Conservation (phyloP, 2,797 vertebrate species). For the Staurois parvus region DNA sequence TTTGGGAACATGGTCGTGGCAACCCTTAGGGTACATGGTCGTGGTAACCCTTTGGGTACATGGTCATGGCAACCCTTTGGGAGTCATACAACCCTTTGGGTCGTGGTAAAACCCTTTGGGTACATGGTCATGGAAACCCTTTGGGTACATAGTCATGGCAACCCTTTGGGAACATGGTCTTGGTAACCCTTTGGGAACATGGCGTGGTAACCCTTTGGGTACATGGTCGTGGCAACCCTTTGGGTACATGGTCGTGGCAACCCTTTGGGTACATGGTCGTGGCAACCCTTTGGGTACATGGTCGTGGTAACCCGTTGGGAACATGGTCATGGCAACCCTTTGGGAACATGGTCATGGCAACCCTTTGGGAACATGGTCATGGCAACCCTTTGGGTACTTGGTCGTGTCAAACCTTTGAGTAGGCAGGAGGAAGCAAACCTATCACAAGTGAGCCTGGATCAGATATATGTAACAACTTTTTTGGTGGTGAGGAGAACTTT, state of each 20-base stretch:
- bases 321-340: neutral
- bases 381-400: no score
- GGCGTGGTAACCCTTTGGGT: neutral
- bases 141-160: neutral
- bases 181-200: neutral
- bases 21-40: no score
- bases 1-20: neutral
- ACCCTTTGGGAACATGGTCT: neutral
- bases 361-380: neutral
- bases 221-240: neutral
- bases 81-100: no score
- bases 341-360: neutral
- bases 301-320: neutral
- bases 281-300: neutral
- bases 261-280: neutral
- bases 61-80: neutral
- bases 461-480: no score
- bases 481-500: no score
- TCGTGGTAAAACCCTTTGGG: neutral
- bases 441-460: no score
- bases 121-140: neutral
- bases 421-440: no score
- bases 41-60: neutral
- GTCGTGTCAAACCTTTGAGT: no score
- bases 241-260: neutral